These are phyloP conservation scores for Deroptyus accipitrinus DNA, from an alignment of 2,113 vertebrate species.

Conservation along the genomic window DNA sequence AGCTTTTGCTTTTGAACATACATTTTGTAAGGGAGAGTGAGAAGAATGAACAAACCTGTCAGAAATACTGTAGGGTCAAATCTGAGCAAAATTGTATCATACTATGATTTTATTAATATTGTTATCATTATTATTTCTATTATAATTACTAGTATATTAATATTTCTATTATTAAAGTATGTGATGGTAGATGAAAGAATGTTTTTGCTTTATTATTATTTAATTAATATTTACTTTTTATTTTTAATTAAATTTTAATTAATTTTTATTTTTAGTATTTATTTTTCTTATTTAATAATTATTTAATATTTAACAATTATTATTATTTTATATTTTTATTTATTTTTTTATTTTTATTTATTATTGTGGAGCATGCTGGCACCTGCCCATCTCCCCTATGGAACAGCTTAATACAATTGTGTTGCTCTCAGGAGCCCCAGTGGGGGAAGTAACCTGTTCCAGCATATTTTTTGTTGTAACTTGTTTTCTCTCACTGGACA, in stretches of 20 bases:
- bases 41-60: neutral
- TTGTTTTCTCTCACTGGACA: conserved; percentile 48
- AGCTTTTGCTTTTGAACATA: neutral
- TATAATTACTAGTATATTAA: neutral
- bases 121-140: neutral
- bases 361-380: neutral
- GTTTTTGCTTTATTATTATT: neutral
- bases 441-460: neutral
- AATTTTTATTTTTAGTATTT: no score
- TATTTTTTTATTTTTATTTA: no score
- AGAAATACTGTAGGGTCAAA: neutral
- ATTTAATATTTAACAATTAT: no score
- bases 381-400: neutral
- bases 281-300: no score
- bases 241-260: no score
- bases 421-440: neutral
- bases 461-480: conserved; percentile 10
- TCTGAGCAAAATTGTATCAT: neutral
- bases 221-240: no score
- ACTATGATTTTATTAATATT: neutral
- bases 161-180: neutral
- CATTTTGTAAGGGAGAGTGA: neutral
- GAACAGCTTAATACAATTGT: conserved; percentile 1
- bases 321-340: no score
- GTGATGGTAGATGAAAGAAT: neutral